Base-by-base conservation (phyloP, 2,113 vertebrate genomes). In the Chlamydotis undulata region DNA sequence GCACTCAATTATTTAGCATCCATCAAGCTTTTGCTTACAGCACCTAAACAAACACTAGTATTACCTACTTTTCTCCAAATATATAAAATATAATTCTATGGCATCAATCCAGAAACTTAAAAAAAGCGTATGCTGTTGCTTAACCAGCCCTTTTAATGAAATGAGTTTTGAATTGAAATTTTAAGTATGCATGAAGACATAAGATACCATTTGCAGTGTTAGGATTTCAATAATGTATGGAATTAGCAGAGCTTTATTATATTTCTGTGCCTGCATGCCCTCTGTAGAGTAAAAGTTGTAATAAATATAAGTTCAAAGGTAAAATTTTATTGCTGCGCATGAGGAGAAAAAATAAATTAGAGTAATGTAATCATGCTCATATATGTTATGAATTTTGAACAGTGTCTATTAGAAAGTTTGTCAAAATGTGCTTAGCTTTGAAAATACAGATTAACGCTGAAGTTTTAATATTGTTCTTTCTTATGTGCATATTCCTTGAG, bases 301-400 rank as follows among this genome's bases (percentile, higher is more conserved):
- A 98, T 98, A 98, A 98, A 98, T 98, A 97, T 85, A 96, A 97
- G 97, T 97, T 98, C 94, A 97, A 97, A 98, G 94, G 96, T 96
- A 96, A 96, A 96, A 97, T 97, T 97, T 97, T 96, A 94, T 98
- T 96, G 90, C 97, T 93, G 84, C 2, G 16, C 80, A 91, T 89
- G 90, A 97, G 74, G 93, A 94, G 88, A 67, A 93, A 96, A 97
- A 98, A 97, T 98, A 97, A 98, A 98, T 98, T 97, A 98, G 92
- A 98, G 85, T 97, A 98, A 98, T 97, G 80, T 95, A 96, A 98
- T 98, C 95, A 93, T 43, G 67, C 79, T 96, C 80, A 96, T 97
- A 95, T 97, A 97, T 98, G 97, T 98, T 98, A 98, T 97, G 96
- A 97, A 98, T 97, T 98, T 97, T 97, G 96, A 98, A 96, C 95